Base-by-base conservation (phyloP, 2,113 vertebrate species). In the Spheniscus mendiculus region DNA sequence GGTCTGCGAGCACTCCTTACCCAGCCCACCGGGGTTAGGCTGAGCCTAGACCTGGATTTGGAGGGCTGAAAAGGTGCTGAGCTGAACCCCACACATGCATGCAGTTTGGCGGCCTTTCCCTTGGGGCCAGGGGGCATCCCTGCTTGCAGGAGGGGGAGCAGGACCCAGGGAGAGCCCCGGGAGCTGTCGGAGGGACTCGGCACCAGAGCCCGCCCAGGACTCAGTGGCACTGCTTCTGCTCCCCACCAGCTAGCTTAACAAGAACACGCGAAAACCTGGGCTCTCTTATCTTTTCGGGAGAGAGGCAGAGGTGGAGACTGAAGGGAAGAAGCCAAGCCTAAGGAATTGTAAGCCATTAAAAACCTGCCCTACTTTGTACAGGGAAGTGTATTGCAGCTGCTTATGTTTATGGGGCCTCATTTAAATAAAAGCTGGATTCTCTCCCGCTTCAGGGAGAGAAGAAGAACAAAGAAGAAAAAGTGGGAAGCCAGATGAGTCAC, bases 401-500 rank as follows among this genome's bases (percentile, higher is more conserved):
- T 72, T 44, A 23, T 72, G 66, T 47, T 87, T 90, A 83, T 65
- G 70, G 40, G 34, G 38, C 25, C 49, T 85, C 66, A 67, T 87
- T 93, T 90, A 63, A 90, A 88, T 90, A 79, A 95, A 92, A 93
- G 42, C 59, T 69, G n/a, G 15, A 59, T 90, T 59, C 38, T 84
- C 70, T 87, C 47, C 73, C 72, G 69, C 89, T 87, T 94, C 61
- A 55, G 78, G n/a, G 77, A 78, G 30, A 93, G 36, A 70, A 79
- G 42, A 67, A 93, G 36, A 93, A 93, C 66, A 94, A 95, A 78
- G 32, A 53, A 66, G 56, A 71, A 44, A 53, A 95, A 69, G 87
- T 80, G 71, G 83, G 74, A 94, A 89, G 92, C 49, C 89, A 78
- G 77, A 65, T 87, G 90, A 89, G 63, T 96, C 87, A 93, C 55